These are phyloP conservation scores for Enteromius fasciolatus DNA, from an alignment of 2,797 vertebrate genomes.

Conservation along the genomic window DNA sequence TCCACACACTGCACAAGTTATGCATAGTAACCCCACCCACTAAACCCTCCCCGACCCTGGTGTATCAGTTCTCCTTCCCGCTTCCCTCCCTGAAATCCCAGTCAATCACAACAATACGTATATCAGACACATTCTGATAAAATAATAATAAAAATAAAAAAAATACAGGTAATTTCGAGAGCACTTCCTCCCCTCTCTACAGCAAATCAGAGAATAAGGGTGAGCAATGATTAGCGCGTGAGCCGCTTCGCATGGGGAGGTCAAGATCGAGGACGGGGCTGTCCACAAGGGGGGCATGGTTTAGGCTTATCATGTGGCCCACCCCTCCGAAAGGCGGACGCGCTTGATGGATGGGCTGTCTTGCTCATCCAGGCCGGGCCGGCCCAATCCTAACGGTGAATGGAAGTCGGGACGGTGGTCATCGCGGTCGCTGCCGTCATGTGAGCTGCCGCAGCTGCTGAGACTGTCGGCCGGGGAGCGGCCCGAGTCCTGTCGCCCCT, in stretches of 20 bases:
- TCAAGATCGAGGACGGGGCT: conserved; percentile 43
- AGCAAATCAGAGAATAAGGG: conserved; percentile 63
- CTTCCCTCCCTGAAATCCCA: conserved; percentile 62
- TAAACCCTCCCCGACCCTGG: conserved; percentile 68
- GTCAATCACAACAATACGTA: conserved; percentile 90
- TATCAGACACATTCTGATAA: conserved; percentile 92
- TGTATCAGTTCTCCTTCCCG: conserved; percentile 43
- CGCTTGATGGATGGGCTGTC: conserved; percentile 98
- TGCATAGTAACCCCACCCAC: conserved; percentile 90
- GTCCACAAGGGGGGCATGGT: conserved; percentile 11
- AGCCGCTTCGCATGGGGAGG: conserved; percentile 14
- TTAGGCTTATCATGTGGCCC: conserved; percentile 92
- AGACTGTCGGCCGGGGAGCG: conserved; percentile 98
- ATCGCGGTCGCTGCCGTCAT: conserved; percentile 97
- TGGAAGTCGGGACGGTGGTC: conserved; percentile 98
- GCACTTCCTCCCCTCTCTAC: conserved; percentile 71
- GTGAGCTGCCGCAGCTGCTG: conserved; percentile 99
- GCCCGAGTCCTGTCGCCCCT: conserved; percentile 94
- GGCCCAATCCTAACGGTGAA: conserved; percentile 95
- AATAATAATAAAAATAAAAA: conserved; percentile 60
- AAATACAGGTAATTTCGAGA: conserved; percentile 71
- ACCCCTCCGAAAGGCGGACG: conserved; percentile 97
- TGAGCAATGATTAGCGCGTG: conserved; percentile 59
- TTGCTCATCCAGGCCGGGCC: conserved; percentile 92
- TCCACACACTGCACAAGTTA: conserved; percentile 94